These are phyloP conservation scores for Cephalopachus bancanus DNA, from an alignment of 2,797 vertebrate species.

Conservation along the genomic window DNA sequence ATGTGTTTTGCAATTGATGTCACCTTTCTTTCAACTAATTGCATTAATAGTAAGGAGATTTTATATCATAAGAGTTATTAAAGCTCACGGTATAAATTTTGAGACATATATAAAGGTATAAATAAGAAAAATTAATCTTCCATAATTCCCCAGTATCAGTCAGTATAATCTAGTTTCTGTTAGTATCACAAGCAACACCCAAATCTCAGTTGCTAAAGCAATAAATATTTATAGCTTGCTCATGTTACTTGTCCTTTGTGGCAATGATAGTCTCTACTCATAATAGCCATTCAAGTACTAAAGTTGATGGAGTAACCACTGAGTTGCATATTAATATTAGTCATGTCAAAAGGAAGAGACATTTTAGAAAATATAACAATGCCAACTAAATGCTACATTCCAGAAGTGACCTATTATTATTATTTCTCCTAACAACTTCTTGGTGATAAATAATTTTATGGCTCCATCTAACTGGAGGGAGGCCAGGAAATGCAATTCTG, in stretches of 20 bases:
- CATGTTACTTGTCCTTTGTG: not conserved
- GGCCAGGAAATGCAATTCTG: not conserved
- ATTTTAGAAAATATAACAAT: constrained; percentile 19
- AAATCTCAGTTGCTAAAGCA: constrained; percentile 11
- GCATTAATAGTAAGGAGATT: not conserved
- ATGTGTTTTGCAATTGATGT: not conserved
- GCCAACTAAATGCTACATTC: not conserved
- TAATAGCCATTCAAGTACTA: not conserved
- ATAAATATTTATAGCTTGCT: not conserved
- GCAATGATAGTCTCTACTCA: not conserved
- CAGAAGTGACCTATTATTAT: not conserved
- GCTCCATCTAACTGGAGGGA: not conserved
- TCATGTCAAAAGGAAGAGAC: not conserved
- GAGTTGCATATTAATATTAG: not conserved
- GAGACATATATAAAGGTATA: not conserved
- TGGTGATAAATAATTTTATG: not conserved
- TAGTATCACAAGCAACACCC: not conserved
- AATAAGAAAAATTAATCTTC: constrained; percentile 5
- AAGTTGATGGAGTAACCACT: not conserved
- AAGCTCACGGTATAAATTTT: not conserved
- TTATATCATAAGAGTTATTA: not conserved
- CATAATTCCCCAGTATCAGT: not conserved
- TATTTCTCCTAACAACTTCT: not conserved
- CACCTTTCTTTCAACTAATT: not conserved
- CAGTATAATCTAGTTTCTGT: not conserved